Evolutionary conservation across 2,888 invertebrate genomes (phyloP).

Genomic region (Lissocephala sabroskyi): DNA sequence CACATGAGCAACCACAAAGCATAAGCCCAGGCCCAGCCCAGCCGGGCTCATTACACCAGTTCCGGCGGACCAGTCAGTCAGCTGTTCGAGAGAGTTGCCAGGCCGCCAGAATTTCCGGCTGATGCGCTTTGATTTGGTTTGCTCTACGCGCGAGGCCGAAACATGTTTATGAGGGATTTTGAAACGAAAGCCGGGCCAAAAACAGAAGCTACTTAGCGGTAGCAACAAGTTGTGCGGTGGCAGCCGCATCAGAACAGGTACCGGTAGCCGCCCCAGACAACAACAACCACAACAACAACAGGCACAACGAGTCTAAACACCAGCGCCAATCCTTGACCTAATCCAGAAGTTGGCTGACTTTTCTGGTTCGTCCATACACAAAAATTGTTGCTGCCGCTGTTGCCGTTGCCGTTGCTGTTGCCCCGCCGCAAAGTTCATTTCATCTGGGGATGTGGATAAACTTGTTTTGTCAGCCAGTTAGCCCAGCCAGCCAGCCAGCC

Average conservation of each 20-base stretch:
- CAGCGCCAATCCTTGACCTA: slow-evolving; percentile 67
- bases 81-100: slow-evolving; percentile 28
- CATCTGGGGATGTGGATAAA: slow-evolving; percentile 56
- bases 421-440: slow-evolving; percentile 16
- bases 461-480: slow-evolving; percentile 45
- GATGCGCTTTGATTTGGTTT: slow-evolving; percentile 24
- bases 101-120: slow-evolving; percentile 7
- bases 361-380: slow-evolving; percentile 50
- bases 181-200: slow-evolving; percentile 8
- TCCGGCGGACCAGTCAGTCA: slow-evolving; percentile 5
- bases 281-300: slow-evolving; percentile 26
- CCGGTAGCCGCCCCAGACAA: slow-evolving; percentile 49
- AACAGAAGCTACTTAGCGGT: slow-evolving; percentile 15
- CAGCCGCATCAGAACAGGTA: slow-evolving; percentile 60
- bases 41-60: slow-evolving; percentile 7
- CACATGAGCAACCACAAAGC: slow-evolving; percentile 14
- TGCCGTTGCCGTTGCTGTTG: slow-evolving; percentile 17
- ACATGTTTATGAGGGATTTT: slow-evolving; percentile 43
- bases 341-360: slow-evolving; percentile 57
- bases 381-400: slow-evolving; percentile 9
- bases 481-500: slow-evolving; percentile 14
- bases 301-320: too few relatives aligned
- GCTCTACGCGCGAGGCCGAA: slow-evolving; percentile 18
- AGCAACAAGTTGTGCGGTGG: slow-evolving; percentile 23
- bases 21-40: background rate